A percentile compares a stretch with the other conserved stretches of the same genome.
Conservation (phyloP, 2,888 invertebrate genomes). For the Sturmia bella region DNA sequence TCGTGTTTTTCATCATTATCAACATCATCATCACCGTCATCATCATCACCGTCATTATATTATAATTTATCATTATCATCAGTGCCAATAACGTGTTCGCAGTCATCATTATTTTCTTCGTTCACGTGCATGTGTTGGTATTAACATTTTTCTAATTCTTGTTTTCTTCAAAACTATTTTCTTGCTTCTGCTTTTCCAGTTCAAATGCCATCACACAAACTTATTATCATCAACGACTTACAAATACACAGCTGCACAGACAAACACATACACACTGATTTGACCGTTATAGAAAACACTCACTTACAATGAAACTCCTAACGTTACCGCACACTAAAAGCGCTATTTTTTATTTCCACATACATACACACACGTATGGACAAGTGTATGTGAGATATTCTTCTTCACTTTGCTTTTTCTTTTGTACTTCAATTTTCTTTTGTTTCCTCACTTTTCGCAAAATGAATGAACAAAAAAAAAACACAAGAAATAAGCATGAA, state of each 20-base stretch:
- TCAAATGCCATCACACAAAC: slow-evolving; percentile 67
- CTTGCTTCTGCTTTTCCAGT: slow-evolving; percentile 63
- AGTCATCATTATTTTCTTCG: slow-evolving; percentile 37
- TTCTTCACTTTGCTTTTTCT: slow-evolving; percentile 44
- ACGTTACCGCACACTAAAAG: slow-evolving; percentile 52
- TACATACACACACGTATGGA: slow-evolving; percentile 4
- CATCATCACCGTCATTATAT: slow-evolving; percentile 56
- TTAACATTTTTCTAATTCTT: slow-evolving; percentile 47
- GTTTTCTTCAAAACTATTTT: slow-evolving; percentile 24
- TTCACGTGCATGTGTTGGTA: slow-evolving; percentile 31
- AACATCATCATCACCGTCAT: slow-evolving; percentile 23
- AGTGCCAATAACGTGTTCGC: slow-evolving; percentile 40
- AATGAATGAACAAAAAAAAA: slow-evolving; percentile 46
- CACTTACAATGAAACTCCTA: slow-evolving; percentile 49
- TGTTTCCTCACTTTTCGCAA: slow-evolving; percentile 44
- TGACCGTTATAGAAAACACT: slow-evolving; percentile 41
- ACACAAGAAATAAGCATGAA: slow-evolving; percentile 28
- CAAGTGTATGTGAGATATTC: slow-evolving; percentile 27
- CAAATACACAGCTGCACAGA: neutral
- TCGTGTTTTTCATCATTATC: slow-evolving; percentile 30
- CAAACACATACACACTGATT: slow-evolving; percentile 5
- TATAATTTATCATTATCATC: slow-evolving; percentile 50
- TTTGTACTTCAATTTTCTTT: slow-evolving; percentile 46
- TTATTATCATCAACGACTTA: slow-evolving; percentile 41
- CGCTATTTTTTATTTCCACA: slow-evolving; percentile 50